A percentile compares a stretch with the other conserved stretches of the same genome.
Evolutionary conservation across 2,113 vertebrate species (phyloP).

Genomic region (Microtus ochrogaster): DNA sequence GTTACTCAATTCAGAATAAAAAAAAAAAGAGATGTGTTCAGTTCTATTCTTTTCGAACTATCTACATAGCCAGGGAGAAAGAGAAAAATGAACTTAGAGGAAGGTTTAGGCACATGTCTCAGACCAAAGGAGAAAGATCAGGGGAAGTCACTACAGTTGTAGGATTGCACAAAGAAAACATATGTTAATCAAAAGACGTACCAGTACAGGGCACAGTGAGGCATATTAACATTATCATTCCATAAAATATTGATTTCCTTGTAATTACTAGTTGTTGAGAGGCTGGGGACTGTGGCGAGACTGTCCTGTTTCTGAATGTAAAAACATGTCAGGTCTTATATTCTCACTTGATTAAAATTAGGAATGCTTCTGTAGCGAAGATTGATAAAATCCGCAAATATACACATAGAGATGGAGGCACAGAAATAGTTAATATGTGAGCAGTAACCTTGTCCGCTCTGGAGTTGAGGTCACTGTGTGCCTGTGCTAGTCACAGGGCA

Average conservation of each 20-base stretch:
- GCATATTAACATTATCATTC: background rate
- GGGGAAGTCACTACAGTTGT: background rate
- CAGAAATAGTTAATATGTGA: background rate
- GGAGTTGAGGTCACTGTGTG: background rate
- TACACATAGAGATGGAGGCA: background rate
- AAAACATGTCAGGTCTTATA: background rate
- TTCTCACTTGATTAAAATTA: conserved; percentile 14
- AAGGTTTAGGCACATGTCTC: background rate
- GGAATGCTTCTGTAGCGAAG: background rate
- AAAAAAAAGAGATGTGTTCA: background rate
- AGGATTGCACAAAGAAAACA: background rate
- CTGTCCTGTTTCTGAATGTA: background rate
- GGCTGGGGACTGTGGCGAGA: background rate
- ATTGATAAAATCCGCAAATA: background rate
- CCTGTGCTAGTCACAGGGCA: background rate
- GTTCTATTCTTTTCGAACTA: background rate
- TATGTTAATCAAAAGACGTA: background rate
- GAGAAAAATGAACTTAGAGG: background rate
- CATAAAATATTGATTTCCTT: background rate
- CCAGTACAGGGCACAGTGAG: background rate
- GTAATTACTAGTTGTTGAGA: background rate
- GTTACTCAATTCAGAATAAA: background rate
- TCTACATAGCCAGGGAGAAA: background rate
- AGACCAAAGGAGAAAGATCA: background rate
- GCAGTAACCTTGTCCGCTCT: background rate